Percentiles rank a stretch among this genome's conserved stretches.
phyloP scores from a whole-genome alignment of 2,113 vertebrate genomes.

The Penelope pileata region DNA sequence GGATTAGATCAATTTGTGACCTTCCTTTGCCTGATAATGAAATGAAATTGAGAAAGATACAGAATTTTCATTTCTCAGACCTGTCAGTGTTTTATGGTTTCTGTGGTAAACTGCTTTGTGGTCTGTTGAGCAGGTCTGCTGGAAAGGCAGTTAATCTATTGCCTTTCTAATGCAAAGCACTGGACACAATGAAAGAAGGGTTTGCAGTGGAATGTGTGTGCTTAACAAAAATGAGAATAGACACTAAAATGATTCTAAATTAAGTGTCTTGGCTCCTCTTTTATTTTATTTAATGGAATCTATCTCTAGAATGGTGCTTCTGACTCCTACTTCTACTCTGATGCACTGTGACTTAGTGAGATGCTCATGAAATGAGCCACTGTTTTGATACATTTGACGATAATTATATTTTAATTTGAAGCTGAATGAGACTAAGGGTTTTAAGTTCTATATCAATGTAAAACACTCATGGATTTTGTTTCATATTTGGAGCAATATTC shows the following conservation, averaged over 20 bases:
- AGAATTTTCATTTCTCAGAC: slow-evolving; percentile 46
- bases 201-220: not conserved
- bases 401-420: not conserved
- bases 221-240: not conserved
- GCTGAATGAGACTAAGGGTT: not conserved
- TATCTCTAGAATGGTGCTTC: not conserved
- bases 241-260: not conserved
- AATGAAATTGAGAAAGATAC: slow-evolving; percentile 31
- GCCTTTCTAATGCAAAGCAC: not conserved
- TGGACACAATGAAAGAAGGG: not conserved
- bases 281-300: not conserved
- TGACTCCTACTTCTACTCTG: not conserved
- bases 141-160: slow-evolving; percentile 10
- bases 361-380: not conserved
- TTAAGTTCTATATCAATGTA: not conserved
- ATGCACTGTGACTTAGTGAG: not conserved
- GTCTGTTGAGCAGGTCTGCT: slow-evolving; percentile 2
- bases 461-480: not conserved
- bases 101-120: slow-evolving; percentile 18
- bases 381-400: not conserved
- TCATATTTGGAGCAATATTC: not conserved
- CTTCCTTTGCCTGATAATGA: slow-evolving; percentile 39
- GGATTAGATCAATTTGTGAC: slow-evolving; percentile 74
- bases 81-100: slow-evolving; percentile 23
- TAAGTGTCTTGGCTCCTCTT: not conserved